Evolutionary conservation across 2,113 vertebrate species (phyloP), one percentile per base, ranked within the genome.

Genomic region (Porphyrio hochstetteri): DNA sequence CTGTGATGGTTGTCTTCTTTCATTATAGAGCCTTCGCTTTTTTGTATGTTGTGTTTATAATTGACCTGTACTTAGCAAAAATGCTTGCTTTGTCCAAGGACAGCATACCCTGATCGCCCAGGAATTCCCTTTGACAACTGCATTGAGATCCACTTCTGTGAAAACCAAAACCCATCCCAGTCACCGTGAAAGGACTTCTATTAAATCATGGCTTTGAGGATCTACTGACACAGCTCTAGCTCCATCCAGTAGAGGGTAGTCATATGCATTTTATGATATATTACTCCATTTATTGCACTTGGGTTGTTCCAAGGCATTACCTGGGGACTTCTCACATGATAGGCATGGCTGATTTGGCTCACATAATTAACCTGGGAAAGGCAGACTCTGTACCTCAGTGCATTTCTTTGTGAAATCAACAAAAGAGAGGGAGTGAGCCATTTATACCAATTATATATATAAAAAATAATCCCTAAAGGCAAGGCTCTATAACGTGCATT

Each of bases 331-430:
- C 70, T 92, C 88, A 72, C 38, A 13, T 9, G 16, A n/a, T 38
- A 69, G 70, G 36, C 69, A 76, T 0, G 46, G 74, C 81, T 11
- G 4, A 16, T 72, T 94, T 91, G 88, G 65, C 86, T 96, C 81
- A 78, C 81, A 79, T 95, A 78, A 96, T 89, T 60, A 70, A 95
- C 63, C 87, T n/a, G 10, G 67, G 90, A 93, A 88, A 85, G 87
- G 93, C 95, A 95, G 92, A 40, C 78, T 75, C 65, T 93, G 82
- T 95, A 94, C 92, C 95, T 91, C 82, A 61, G 65, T 65, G 77
- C 50, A 13, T 90, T 95, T 86, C 92, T 89, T 94, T 96, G 57
- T 93, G 72, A 95, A 91, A 79, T 76, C 86, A 89, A 96, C 89
- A 93, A 91, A 97, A 92, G 84, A 90, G 81, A 68, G 71, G 63